Evolutionary conservation across 2,113 vertebrate genomes (phyloP).

Genomic region (Prionailurus viverrinus): DNA sequence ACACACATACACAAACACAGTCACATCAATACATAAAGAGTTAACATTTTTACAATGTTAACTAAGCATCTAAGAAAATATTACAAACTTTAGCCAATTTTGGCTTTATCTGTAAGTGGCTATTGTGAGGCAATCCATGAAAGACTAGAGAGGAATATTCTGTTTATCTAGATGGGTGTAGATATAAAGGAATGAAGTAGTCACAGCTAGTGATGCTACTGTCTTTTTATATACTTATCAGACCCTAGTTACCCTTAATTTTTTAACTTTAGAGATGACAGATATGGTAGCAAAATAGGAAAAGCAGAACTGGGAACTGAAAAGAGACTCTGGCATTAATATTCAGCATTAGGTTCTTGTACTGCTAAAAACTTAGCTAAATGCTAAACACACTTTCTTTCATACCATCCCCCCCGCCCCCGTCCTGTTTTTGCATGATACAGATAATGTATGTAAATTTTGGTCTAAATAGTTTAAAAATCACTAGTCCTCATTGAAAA

Average conservation of each 20-base stretch:
- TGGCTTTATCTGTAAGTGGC: neutral
- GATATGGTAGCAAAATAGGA: neutral
- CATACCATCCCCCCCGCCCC: neutral
- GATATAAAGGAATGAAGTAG: neutral
- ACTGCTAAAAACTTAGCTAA: neutral
- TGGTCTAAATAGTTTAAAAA: slow-evolving; percentile 83
- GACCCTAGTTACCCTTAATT: neutral
- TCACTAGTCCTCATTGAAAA: slow-evolving; percentile 80
- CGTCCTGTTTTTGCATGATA: slow-evolving; percentile 77
- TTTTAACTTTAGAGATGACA: neutral
- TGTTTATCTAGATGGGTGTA: neutral
- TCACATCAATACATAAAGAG: neutral
- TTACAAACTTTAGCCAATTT: neutral
- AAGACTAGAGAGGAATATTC: neutral
- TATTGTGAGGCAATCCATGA: neutral
- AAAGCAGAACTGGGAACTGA: neutral
- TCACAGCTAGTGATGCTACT: neutral
- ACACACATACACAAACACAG: neutral
- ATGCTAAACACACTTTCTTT: slow-evolving; percentile 64
- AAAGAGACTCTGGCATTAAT: neutral
- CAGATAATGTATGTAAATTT: slow-evolving; percentile 86
- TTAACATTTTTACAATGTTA: neutral
- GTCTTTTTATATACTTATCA: neutral
- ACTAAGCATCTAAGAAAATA: neutral
- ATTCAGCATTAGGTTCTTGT: neutral